Base-by-base conservation (phyloP, 2,797 vertebrate genomes). In the Gorsachius magnificus region DNA sequence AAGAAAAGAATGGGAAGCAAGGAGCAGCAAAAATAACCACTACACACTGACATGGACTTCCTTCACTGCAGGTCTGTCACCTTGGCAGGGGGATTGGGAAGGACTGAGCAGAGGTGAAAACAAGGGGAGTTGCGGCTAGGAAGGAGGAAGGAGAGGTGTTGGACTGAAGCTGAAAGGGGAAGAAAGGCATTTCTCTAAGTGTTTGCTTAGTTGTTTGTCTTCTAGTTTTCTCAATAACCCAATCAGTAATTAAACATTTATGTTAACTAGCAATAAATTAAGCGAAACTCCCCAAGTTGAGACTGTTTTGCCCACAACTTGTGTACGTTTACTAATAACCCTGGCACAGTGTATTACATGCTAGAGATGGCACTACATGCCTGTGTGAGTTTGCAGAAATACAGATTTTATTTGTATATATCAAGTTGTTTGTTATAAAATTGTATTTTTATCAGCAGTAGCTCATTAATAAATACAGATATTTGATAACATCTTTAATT, bases 1-100 rank as follows among this genome's bases (percentile, higher is more conserved):
- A 83, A 41, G 24, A 60, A 84, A 72, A 57, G 10, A 20, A 29
- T 56, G 24, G 16, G 54, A 57, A 88, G 22, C 33, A 66, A 83
- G 19, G 17, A 54, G 35, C 2, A 0, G 33, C 53, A 86, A 58
- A 90, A 63, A 56, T 38, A 61, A 51, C 38, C 35, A 17, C 36
- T 68, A 12, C 21, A 24, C 16, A 7, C 18, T 6, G 14, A 57
- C 56, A 50, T 8, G 1, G 3, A 53, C 45, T 14, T 56, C 17
- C 35, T 71, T 33, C 3, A 0, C 50, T 53, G n/a, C 22, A 48
- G 53, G 16, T 28, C 31, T 2, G 1, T 68, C 1, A 1, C 26
- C n/a, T 69, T 48, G 61, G 48, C 56, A 45, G 36, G 15, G 10
- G 7, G 6, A 38, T 21, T 61, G 74, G 20, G 28, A 68, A 63